Evolutionary conservation across 2,797 vertebrate genomes (phyloP), one percentile per base, ranked within the genome.

Genomic region (Chiroxiphia lanceolata): DNA sequence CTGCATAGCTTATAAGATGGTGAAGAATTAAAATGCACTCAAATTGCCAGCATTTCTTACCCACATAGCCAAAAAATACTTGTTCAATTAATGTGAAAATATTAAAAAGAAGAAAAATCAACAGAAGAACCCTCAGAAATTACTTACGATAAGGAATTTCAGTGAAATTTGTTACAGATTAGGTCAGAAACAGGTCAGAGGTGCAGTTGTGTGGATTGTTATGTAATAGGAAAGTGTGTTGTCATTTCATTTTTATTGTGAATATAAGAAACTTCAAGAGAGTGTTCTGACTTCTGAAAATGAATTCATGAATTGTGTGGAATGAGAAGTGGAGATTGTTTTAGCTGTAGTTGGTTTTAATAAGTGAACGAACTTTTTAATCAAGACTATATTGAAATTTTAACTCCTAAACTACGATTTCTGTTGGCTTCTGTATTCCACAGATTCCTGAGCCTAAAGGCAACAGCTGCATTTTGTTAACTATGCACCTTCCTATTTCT

Each of bases 241-340:
- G 27, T 12, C 5, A 16, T 33, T 54, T 67, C 0, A 26, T 59
- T 90, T 85, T 80, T 68, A 40, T 11, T 13, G 0, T 29, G 10
- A 54, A 34, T 38, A 9, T 27, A 67, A 75, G 23, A 76, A 93
- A 65, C 21, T 71, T 85, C 9, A 78, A 64, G 44, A 23, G 18
- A 36, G 4, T 16, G 6, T 56, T 90, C 10, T 15, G 68, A 3
- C 36, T 57, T 38, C 1, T 29, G 47, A 61, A 81, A 72, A 63
- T 34, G 40, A 69, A 50, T 36, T 56, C 0, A 6, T 77, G 8
- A 61, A 7, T 51, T 17, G 13, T 40, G 10, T 6, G 0, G 22
- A 87, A 40, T 61, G 21, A 82, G 47, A 79, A 64, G 40, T 3
- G 7, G 12, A 13, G 13, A 5, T 26, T 60, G 2, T 34, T 86